Evolutionary conservation across 35 echinoderm and acorn worm genomes (phyloP), one percentile per base, ranked within the genome.

Genomic region (Nesometra sesokonis): DNA sequence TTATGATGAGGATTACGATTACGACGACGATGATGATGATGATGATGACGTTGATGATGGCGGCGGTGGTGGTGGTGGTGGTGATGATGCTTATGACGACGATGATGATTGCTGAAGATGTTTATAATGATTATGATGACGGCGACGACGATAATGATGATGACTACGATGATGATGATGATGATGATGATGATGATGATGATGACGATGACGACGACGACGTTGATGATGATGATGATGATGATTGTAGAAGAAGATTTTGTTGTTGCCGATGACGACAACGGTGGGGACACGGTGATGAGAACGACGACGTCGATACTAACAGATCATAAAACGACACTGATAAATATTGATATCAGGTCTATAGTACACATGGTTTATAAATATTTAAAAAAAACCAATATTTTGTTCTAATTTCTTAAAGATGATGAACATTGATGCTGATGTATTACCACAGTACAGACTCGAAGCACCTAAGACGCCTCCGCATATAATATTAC

Each of bases 381-480:
- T 43, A 43, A 43, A 7, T 7, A 43, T 43, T 43, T 15, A 43
- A 7, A 43, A 7, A 43, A 43, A 7, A 7, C 15, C 38, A 31
- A 35, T 84, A 32, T 43, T 81, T 46, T 29, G 85, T 78, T 35
- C 43, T 33, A 37, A 29, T 30, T 84, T 15, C 39, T 81, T 39
- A 32, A 35, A 97, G 95, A 97, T 97, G 95, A 93, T 97, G 95
- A 93, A 40, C 19, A 78, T 97, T 43, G 91, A 97, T 87, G 91
- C 95, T 29, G 95, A 97, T 79, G 88, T 97, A 77, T 80, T 97
- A 85, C 95, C 95, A 35, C 95, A 97, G 76, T 97, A 97, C 87
- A 97, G 93, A 37, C 82, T 89, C 84, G 95, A 97, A 89, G 91
- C 95, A 23, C 95, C 95, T 77, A 97, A 97, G 82, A 97, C 95